These are phyloP conservation scores for Zelleria hepariella DNA, from an alignment of 2,888 invertebrate species.

Conservation along the genomic window DNA sequence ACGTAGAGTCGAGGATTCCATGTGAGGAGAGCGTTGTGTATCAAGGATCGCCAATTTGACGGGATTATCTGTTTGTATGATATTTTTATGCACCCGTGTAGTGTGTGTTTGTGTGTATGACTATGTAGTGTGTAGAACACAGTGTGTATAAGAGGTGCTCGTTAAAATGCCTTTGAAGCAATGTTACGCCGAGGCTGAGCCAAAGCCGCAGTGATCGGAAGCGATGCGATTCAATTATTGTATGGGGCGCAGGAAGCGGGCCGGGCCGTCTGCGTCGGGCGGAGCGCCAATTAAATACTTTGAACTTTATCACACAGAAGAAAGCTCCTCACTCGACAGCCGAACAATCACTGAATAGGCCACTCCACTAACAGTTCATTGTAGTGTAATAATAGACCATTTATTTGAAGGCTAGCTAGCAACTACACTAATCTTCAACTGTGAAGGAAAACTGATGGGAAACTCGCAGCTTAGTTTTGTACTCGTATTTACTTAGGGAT, in stretches of 20 bases:
- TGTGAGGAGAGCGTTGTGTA: not conserved
- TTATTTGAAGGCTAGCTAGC: too few species aligned
- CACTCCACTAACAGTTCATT: too few species aligned
- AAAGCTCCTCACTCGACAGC: not conserved
- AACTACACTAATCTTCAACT: too few species aligned
- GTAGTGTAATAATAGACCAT: too few species aligned
- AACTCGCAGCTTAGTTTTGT: too few species aligned
- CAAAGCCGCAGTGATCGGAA: not conserved
- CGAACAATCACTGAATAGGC: not conserved
- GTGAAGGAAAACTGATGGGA: too few species aligned
- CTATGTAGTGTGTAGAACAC: not conserved
- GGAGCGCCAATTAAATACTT: not conserved
- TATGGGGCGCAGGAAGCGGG: not conserved
- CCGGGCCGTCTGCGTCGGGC: not conserved
- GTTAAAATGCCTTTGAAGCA: not conserved
- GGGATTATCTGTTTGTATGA: constrained; percentile 19
- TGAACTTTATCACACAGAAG: not conserved
- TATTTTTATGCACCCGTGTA: not conserved
- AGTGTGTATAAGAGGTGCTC: not conserved
- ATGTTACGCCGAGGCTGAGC: not conserved
- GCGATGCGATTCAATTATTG: not conserved
- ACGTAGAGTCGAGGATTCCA: not conserved
- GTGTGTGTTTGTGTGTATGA: not conserved
- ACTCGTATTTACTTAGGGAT: too few species aligned
- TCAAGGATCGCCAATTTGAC: constrained; percentile 27